phyloP scores from a whole-genome alignment of 2,888 invertebrate species.

The Drosophila flavopinicola region DNA sequence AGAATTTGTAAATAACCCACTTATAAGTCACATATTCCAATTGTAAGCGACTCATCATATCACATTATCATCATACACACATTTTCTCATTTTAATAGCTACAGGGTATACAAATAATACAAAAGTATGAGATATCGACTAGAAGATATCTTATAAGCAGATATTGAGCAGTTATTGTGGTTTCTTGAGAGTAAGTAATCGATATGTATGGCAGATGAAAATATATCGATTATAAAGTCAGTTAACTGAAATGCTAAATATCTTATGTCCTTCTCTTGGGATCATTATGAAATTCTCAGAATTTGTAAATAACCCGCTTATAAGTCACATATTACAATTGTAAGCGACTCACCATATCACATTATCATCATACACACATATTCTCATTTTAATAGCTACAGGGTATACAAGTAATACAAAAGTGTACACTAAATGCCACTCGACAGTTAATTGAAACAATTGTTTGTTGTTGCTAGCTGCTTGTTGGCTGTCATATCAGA shows the following conservation, averaged over 20 bases:
- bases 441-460: constrained; percentile 55
- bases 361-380: no score
- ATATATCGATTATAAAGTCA: neutral
- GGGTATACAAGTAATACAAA: constrained; percentile 15
- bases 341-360: no score
- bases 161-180: neutral
- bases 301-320: neutral
- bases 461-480: constrained; percentile 32
- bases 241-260: neutral
- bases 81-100: neutral
- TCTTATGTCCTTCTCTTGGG: no score
- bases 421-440: constrained; percentile 31
- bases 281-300: neutral
- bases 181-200: no score
- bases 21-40: neutral
- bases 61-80: no score
- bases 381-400: constrained; percentile 1
- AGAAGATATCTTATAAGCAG: neutral
- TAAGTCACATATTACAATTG: no score
- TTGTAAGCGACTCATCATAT: no score
- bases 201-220: no score
- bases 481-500: constrained; percentile 37
- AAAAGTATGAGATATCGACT: neutral
- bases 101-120: constrained; percentile 13
- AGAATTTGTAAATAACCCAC: neutral